Evolutionary conservation across 2,113 vertebrate species (phyloP), one percentile per base, ranked within the genome.

Genomic region (Pomatorhinus ruficollis): DNA sequence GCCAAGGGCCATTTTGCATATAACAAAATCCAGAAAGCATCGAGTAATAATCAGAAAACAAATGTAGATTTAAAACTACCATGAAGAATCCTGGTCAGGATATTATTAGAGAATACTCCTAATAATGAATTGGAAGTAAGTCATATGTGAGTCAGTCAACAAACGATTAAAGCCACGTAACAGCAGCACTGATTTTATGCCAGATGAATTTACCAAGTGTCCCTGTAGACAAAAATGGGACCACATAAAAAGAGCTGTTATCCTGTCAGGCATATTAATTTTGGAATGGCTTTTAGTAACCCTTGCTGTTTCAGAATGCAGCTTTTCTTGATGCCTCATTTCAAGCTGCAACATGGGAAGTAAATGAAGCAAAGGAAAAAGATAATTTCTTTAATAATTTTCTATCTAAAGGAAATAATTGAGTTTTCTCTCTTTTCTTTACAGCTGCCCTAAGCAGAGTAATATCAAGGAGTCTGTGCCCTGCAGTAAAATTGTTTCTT

Each of bases 261-360:
- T 22, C 28, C 64, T 87, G 60, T 66, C 33, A 42, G 68, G 60
- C 16, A 35, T 20, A 40, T 66, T 85, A 65, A 79, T 86, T 94
- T 84, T 84, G n/a, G 47, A 89, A 59, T n/a, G 30, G 69, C 37
- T 79, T 91, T 85, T 82, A 85, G 4, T 52, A 90, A 79, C 53
- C 63, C 50, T 53, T 35, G 47, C 60, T 80, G 24, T 56, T 89
- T 87, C 61, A 82, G 56, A 94, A 49, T 1, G 3, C 50, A 87
- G 54, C 47, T 81, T 83, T 87, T 84, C 64, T 49, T 53, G 47
- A 52, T 24, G 37, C 72, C 54, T 61, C 11, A 1, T 35, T 70
- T 50, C 2, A 74, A 77, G n/a, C 2, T 70, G 17, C n/a, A 76
- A 39, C 15, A 64, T 1, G 39, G 15, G 28, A 91, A 87, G 77